Evolutionary conservation across 2,888 invertebrate genomes (phyloP).

Genomic region (Plebejus argus): DNA sequence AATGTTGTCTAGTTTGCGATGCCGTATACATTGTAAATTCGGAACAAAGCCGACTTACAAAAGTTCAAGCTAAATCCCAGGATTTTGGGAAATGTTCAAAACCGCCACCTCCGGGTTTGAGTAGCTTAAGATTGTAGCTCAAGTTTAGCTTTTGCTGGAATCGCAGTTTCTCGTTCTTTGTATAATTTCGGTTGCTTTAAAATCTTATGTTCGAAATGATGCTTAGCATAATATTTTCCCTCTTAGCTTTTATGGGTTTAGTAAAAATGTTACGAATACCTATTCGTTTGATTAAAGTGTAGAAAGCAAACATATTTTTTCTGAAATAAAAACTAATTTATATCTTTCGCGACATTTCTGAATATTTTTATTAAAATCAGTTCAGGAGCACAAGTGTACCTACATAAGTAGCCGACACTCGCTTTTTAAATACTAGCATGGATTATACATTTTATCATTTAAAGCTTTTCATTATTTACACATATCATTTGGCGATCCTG

Average conservation of each 20-base stretch:
- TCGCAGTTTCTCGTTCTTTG: neutral
- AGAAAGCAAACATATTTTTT: neutral
- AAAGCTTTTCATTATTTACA: neutral
- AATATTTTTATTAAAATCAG: no score
- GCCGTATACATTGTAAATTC: neutral
- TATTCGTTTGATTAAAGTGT: neutral
- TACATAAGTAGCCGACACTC: no score
- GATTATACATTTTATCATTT: neutral
- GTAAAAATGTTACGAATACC: neutral
- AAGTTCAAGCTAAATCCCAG: neutral
- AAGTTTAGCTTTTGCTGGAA: neutral
- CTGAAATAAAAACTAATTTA: neutral
- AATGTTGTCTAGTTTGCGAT: neutral
- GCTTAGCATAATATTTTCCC: neutral
- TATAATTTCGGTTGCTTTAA: neutral
- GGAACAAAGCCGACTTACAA: slow-evolving; percentile 12
- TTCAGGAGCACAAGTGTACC: no score
- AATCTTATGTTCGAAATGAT: neutral
- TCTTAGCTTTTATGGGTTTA: neutral
- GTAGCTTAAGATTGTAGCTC: slow-evolving; percentile 1
- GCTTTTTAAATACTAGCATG: neutral
- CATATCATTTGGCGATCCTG: neutral
- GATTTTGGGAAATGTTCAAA: slow-evolving; percentile 2
- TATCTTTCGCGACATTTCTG: neutral
- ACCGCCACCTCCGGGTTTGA: slow-evolving; percentile 16